Evolutionary conservation across 2,797 vertebrate genomes (phyloP).

Genomic region (Apogon talboti): DNA sequence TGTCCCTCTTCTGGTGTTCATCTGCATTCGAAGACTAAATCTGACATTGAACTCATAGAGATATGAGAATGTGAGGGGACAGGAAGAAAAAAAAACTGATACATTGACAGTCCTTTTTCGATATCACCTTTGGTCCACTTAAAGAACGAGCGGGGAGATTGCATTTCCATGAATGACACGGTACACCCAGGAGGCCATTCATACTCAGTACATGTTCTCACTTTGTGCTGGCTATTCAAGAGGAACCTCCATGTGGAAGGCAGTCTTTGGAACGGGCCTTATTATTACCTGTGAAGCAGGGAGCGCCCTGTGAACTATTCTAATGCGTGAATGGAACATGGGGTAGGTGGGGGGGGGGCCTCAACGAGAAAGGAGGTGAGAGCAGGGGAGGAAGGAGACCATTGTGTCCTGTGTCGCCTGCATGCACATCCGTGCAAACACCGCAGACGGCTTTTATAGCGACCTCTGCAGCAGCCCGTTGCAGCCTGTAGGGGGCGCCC

Average conservation of each 20-base stretch:
- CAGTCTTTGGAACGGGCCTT: conserved; percentile 77
- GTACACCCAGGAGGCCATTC: conserved; percentile 64
- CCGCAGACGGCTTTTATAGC: conserved; percentile 1
- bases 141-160: conserved; percentile 68
- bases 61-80: conserved; percentile 27
- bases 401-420: conserved; percentile 44
- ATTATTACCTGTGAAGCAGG: conserved; percentile 80
- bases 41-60: conserved; percentile 24
- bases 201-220: conserved; percentile 69
- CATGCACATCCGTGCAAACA: conserved; percentile 27
- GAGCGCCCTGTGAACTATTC: conserved; percentile 76
- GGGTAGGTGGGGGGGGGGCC: conserved; percentile 10
- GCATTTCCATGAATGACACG: conserved; percentile 58
- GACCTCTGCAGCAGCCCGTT: conserved; percentile 54
- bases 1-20: conserved; percentile 28
- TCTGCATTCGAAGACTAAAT: conserved; percentile 38
- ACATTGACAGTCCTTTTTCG: conserved; percentile 54
- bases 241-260: conserved; percentile 75
- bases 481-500: conserved; percentile 67
- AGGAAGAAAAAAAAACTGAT: conserved; percentile 19
- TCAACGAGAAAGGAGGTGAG: conserved; percentile 20
- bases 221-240: conserved; percentile 77
- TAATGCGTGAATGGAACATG: conserved; percentile 72
- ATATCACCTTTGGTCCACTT: conserved; percentile 72
- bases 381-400: conserved; percentile 12